These are phyloP conservation scores for Podargus strigoides DNA, from an alignment of 2,797 vertebrate species.

Conservation along the genomic window DNA sequence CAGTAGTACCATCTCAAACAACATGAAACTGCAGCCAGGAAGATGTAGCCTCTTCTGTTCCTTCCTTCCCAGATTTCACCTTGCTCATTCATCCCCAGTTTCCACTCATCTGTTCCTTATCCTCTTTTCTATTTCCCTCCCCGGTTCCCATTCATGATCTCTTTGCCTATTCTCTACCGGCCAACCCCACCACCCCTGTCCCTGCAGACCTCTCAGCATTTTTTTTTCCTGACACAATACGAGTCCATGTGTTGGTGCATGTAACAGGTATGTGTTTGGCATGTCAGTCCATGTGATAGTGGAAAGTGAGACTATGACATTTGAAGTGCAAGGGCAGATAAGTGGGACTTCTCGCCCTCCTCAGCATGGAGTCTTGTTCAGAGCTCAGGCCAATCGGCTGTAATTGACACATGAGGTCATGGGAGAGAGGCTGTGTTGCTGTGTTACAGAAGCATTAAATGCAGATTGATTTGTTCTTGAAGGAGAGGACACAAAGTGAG, in stretches of 20 bases:
- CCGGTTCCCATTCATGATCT: not conserved
- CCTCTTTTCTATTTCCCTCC: not conserved
- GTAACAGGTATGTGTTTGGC: not conserved
- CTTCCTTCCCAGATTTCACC: not conserved
- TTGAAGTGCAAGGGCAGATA: not conserved
- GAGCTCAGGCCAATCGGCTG: not conserved
- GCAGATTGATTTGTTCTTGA: not conserved
- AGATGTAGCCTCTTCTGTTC: not conserved
- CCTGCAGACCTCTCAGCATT: not conserved
- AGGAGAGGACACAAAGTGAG: not conserved
- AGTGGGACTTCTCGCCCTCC: not conserved
- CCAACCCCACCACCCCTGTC: too few species aligned
- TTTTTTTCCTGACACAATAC: not conserved
- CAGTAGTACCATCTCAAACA: not conserved
- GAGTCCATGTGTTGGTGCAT: not conserved
- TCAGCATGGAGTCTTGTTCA: not conserved
- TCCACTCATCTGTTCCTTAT: not conserved
- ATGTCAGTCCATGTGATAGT: not conserved
- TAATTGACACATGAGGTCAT: not conserved
- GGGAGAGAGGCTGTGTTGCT: not conserved
- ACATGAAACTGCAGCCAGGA: not conserved
- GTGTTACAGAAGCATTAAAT: not conserved
- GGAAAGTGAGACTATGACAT: not conserved
- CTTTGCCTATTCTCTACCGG: not conserved
- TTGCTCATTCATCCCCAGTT: not conserved